Evolutionary conservation across 2,888 invertebrate species (phyloP).

Genomic region (Ypsolopha scabrella): DNA sequence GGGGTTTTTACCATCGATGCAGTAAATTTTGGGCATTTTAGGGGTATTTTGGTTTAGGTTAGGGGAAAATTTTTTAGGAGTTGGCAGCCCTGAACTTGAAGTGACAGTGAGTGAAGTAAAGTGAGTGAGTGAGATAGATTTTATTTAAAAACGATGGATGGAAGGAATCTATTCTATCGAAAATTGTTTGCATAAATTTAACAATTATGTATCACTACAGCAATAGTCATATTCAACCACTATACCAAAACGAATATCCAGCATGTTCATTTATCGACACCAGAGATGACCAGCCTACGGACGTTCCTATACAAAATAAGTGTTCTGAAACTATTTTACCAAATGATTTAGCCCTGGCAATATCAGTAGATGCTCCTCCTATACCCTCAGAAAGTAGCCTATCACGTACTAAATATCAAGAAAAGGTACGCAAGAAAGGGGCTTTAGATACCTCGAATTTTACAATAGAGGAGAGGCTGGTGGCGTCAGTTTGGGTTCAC

Average conservation of each 20-base stretch:
- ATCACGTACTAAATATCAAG: background rate
- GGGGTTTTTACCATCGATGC: too few relatives aligned
- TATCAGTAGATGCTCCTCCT: background rate
- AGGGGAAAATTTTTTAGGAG: too few relatives aligned
- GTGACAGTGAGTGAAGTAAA: too few relatives aligned
- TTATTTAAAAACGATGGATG: too few relatives aligned
- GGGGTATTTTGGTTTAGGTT: too few relatives aligned
- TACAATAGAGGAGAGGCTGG: constrained; percentile 49
- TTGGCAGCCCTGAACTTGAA: too few relatives aligned
- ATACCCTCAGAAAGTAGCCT: too few relatives aligned
- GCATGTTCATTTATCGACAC: constrained; percentile 12
- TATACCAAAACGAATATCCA: constrained; percentile 19
- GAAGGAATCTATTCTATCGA: too few relatives aligned
- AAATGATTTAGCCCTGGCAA: background rate
- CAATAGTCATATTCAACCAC: constrained; percentile 12
- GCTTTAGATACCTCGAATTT: constrained; percentile 35
- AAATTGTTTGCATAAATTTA: too few relatives aligned
- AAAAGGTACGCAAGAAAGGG: background rate
- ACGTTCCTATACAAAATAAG: background rate
- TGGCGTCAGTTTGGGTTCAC: constrained; percentile 61
- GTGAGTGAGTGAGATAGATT: too few relatives aligned
- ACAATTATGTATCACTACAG: background rate
- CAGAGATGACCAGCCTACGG: background rate
- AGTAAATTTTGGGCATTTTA: too few relatives aligned
- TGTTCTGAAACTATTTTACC: too few relatives aligned